A percentile compares a stretch with the other conserved stretches of the same genome.
These are phyloP conservation scores for Tachuris rubrigastra DNA, from an alignment of 2,113 vertebrate genomes.

Conservation along the genomic window DNA sequence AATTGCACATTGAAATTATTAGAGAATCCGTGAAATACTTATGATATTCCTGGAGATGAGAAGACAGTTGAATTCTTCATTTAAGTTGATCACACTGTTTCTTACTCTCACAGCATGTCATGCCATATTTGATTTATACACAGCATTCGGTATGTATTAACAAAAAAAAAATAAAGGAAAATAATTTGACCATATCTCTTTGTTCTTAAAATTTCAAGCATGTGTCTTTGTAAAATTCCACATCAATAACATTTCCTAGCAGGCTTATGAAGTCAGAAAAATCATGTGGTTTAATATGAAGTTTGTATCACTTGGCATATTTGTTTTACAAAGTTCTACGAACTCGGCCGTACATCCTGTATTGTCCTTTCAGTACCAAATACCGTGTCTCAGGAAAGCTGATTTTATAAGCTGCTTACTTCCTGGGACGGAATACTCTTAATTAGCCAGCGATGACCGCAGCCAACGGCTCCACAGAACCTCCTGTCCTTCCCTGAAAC, in stretches of 20 bases:
- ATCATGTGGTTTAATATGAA: not conserved
- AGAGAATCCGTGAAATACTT: not conserved
- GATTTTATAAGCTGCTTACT: slow-evolving; percentile 54
- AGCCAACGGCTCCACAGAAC: not conserved
- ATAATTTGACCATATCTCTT: not conserved
- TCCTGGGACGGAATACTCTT: slow-evolving; percentile 15
- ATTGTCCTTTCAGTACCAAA: not conserved
- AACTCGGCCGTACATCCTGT: not conserved
- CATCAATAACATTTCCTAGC: not conserved
- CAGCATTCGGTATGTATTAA: not conserved
- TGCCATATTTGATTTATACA: not conserved
- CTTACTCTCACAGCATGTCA: not conserved
- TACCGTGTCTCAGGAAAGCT: not conserved
- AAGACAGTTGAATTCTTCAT: not conserved
- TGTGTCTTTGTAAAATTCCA: not conserved
- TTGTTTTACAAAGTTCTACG: not conserved
- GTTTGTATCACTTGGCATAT: not conserved
- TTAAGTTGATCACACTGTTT: not conserved
- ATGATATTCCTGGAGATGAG: not conserved
- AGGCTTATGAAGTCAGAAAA: not conserved
- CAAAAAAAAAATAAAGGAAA: not conserved
- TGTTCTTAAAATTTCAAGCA: not conserved
- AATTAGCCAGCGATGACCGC: slow-evolving; percentile 16
- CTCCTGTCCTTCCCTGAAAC: not conserved
- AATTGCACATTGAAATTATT: not conserved